Conservation (phyloP, 2,113 vertebrate genomes). For the Podarcis raffonei region DNA sequence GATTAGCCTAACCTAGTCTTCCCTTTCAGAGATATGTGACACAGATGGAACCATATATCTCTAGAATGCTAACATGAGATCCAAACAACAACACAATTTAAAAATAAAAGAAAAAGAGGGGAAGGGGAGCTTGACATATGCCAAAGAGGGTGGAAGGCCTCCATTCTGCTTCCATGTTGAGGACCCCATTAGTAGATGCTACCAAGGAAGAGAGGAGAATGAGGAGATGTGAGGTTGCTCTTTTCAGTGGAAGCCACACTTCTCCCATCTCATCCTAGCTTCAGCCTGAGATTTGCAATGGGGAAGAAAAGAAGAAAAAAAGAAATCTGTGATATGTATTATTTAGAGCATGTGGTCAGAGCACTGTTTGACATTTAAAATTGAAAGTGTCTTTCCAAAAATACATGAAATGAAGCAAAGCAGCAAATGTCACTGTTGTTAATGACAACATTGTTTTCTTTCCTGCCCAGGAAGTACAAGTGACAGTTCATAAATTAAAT, state of each 20-base stretch:
- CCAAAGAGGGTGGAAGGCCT: too few species aligned
- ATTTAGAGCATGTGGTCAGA: neutral
- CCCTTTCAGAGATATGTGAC: neutral
- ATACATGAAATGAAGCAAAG: neutral
- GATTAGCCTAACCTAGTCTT: neutral
- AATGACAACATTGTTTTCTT: neutral
- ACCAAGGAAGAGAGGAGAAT: too few species aligned
- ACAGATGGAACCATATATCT: neutral
- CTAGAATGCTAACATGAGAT: neutral
- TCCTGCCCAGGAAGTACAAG: neutral
- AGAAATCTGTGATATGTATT: neutral
- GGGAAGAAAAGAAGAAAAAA: too few species aligned
- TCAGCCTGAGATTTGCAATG: neutral
- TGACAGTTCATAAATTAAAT: conserved; percentile 2
- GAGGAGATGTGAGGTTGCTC: neutral
- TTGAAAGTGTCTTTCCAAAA: neutral
- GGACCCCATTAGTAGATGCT: too few species aligned
- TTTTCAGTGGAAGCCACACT: neutral
- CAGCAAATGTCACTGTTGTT: conserved; percentile 5
- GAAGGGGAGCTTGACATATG: too few species aligned
- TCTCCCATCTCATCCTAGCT: neutral
- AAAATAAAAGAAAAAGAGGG: too few species aligned
- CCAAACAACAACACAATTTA: neutral
- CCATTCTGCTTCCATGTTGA: too few species aligned
- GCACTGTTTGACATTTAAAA: neutral